Evolutionary conservation across 2,797 vertebrate genomes (phyloP).

Genomic region (Lepilemur septentrionalis): DNA sequence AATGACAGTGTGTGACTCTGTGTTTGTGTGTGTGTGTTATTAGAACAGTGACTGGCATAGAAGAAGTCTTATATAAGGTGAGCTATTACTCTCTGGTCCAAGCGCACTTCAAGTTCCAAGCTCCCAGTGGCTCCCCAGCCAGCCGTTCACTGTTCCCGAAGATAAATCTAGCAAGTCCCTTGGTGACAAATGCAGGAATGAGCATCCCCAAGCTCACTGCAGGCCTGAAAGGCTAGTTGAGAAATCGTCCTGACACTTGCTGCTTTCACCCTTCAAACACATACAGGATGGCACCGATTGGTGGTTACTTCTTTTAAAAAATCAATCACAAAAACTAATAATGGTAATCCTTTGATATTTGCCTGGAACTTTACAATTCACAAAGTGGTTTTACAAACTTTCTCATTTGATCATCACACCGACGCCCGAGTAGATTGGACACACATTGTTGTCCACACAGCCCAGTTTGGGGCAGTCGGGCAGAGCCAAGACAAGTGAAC

Average conservation of each 20-base stretch:
- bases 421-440: neutral
- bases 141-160: neutral
- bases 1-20: too few species aligned
- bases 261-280: neutral
- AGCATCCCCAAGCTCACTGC: neutral
- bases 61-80: neutral
- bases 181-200: neutral
- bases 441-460: accelerated
- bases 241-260: neutral
- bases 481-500: neutral
- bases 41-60: accelerated
- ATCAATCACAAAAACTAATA: neutral
- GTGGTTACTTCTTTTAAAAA: neutral
- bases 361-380: neutral
- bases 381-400: neutral
- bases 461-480: neutral
- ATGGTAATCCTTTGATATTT: neutral
- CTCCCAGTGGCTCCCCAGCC: neutral
- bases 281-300: neutral
- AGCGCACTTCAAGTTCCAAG: neutral
- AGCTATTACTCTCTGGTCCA: neutral
- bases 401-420: neutral
- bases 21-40: too few species aligned
- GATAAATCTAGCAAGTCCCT: too few species aligned
- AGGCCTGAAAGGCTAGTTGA: neutral